Evolutionary conservation across 2,113 vertebrate species (phyloP).

Genomic region (Neogobius melanostomus): DNA sequence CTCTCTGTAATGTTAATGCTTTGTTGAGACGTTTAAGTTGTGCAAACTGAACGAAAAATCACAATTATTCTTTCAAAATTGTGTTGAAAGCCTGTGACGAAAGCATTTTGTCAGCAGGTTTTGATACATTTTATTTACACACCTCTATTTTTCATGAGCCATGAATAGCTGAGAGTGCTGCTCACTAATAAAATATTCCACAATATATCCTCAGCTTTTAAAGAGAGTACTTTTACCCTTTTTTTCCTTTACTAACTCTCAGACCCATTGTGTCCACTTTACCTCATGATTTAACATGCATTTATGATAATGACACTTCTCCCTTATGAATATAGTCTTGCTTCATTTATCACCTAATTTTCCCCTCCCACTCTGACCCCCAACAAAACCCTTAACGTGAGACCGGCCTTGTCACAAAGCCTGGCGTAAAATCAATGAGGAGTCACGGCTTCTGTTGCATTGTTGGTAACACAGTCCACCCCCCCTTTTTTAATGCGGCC

Average conservation of each 20-base stretch:
- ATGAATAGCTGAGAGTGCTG: no score
- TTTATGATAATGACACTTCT: conserved; percentile 2
- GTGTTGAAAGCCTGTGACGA: no score
- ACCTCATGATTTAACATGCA: neutral
- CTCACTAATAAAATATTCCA: no score
- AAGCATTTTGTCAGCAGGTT: no score
- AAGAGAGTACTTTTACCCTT: neutral
- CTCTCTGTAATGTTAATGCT: no score
- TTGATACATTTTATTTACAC: no score
- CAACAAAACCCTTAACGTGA: conserved; percentile 34
- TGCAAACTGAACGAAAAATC: no score
- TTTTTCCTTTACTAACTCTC: neutral
- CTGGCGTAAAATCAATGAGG: conserved; percentile 55
- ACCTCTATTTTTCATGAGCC: no score
- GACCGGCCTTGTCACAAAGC: conserved; percentile 36
- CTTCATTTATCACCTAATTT: conserved; percentile 16
- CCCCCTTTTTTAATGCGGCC: conserved; percentile 18
- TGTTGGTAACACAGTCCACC: conserved; percentile 42
- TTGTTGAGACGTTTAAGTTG: no score
- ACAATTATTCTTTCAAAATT: no score
- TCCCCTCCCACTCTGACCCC: conserved; percentile 42
- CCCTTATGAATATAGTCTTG: conserved; percentile 11
- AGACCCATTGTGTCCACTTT: neutral
- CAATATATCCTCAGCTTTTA: no score
- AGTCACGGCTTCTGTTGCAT: conserved; percentile 49